These are phyloP conservation scores for Zygothrica quintamaculata DNA, from an alignment of 2,888 invertebrate genomes.

Conservation along the genomic window DNA sequence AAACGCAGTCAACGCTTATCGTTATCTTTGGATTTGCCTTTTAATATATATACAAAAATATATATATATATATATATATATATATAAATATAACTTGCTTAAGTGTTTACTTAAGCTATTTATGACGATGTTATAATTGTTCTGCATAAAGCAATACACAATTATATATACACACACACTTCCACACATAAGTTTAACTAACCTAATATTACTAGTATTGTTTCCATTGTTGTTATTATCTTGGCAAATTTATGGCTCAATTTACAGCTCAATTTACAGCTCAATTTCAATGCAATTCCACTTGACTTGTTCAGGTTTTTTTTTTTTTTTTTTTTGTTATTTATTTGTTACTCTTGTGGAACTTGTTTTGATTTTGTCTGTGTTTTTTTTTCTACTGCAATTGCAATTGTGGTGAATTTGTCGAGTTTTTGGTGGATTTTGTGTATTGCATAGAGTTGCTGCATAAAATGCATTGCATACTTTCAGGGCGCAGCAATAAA, in stretches of 20 bases:
- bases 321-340: too few species aligned
- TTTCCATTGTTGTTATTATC: slow-evolving; percentile 9
- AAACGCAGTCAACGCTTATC: slow-evolving; percentile 27
- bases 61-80: too few species aligned
- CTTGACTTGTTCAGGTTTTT: too few species aligned
- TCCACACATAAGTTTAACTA: too few species aligned
- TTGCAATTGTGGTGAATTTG: slow-evolving; percentile 6
- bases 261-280: not conserved
- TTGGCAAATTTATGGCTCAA: not conserved
- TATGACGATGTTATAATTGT: slow-evolving; percentile 15
- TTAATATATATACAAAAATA: not conserved
- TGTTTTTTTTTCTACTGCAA: not conserved
- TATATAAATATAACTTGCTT: too few species aligned
- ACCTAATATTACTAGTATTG: too few species aligned
- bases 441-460: not conserved
- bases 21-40: slow-evolving; percentile 22
- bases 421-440: too few species aligned
- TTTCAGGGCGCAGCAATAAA: slow-evolving; percentile 5
- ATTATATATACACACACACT: not conserved
- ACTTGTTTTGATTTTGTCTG: slow-evolving; percentile 8
- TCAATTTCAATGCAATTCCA: slow-evolving; percentile 20
- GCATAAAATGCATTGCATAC: slow-evolving; percentile 31
- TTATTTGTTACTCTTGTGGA: slow-evolving; percentile 12
- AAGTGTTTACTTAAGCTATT: slow-evolving; percentile 6
- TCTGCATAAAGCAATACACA: slow-evolving; percentile 4